Conservation (phyloP, 2,113 vertebrate species). For the Craseonycteris thonglongyai region DNA sequence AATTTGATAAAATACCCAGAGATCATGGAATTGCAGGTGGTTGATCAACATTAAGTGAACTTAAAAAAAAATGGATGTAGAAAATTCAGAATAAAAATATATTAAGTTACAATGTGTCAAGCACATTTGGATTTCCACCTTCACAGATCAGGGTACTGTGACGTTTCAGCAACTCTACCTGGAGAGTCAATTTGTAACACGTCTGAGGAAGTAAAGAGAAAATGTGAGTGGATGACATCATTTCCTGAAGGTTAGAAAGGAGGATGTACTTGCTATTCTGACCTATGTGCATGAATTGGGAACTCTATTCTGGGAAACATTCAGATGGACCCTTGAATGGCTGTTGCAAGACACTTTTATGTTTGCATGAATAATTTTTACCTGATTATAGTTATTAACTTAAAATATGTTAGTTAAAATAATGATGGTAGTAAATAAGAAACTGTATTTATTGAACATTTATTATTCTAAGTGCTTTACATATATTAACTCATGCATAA, state of each 20-base stretch:
- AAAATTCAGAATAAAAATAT: neutral
- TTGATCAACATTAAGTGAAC: neutral
- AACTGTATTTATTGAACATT: too few relatives aligned
- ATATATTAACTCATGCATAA: too few relatives aligned
- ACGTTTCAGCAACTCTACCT: too few relatives aligned
- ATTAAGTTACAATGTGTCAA: neutral
- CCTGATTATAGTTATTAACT: neutral
- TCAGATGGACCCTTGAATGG: neutral
- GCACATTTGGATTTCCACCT: neutral
- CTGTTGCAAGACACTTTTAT: neutral
- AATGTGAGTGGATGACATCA: neutral
- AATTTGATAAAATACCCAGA: neutral
- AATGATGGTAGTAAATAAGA: too few relatives aligned
- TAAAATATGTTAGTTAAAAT: neutral
- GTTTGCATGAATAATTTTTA: neutral
- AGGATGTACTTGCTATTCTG: neutral
- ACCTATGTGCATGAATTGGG: neutral
- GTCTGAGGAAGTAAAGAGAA: too few relatives aligned
- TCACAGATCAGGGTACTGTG: neutral
- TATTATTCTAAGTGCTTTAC: too few relatives aligned
- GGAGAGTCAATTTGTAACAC: too few relatives aligned
- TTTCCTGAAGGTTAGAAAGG: neutral
- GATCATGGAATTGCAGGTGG: neutral
- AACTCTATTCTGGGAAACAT: rapidly evolving
- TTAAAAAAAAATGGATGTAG: neutral